Conservation (phyloP, 2,888 invertebrate species). For the Cancer borealis region DNA sequence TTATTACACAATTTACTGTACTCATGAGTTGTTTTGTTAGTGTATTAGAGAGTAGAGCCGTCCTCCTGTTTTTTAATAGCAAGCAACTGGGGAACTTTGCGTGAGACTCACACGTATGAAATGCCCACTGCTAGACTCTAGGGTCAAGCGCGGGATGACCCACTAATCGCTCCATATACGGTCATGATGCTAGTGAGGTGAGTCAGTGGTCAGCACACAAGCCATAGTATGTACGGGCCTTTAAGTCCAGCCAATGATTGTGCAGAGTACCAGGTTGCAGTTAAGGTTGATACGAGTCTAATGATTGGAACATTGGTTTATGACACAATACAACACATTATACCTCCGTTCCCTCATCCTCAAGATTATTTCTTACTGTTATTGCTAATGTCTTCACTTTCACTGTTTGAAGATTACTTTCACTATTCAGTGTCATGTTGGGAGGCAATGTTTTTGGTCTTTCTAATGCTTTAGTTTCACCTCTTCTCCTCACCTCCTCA, state of each 20-base stretch:
- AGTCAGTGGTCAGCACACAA: no score
- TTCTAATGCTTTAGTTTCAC: slow-evolving; percentile 60
- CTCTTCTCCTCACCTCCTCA: slow-evolving; percentile 73
- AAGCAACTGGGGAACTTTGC: no score
- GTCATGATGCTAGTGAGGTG: no score
- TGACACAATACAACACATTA: slow-evolving; percentile 39
- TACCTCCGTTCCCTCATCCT: slow-evolving; percentile 77
- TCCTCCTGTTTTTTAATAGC: no score
- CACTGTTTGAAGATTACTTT: slow-evolving; percentile 76
- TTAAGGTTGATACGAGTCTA: neutral
- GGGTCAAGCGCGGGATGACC: no score
- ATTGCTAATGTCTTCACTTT: slow-evolving; percentile 77
- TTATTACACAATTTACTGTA: no score
- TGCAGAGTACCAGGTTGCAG: neutral
- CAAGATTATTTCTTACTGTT: slow-evolving; percentile 77
- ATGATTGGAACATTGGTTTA: neutral
- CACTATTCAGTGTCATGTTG: slow-evolving; percentile 76
- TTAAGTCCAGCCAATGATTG: neutral
- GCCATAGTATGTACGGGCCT: no score
- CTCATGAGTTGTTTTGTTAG: no score
- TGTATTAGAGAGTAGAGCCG: no score
- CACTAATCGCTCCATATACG: no score
- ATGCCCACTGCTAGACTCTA: no score
- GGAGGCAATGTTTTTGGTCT: slow-evolving; percentile 70
- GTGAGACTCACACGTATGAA: no score